Conservation (phyloP, 2,113 vertebrate genomes). For the Stomatorhinus ivindoensis region DNA sequence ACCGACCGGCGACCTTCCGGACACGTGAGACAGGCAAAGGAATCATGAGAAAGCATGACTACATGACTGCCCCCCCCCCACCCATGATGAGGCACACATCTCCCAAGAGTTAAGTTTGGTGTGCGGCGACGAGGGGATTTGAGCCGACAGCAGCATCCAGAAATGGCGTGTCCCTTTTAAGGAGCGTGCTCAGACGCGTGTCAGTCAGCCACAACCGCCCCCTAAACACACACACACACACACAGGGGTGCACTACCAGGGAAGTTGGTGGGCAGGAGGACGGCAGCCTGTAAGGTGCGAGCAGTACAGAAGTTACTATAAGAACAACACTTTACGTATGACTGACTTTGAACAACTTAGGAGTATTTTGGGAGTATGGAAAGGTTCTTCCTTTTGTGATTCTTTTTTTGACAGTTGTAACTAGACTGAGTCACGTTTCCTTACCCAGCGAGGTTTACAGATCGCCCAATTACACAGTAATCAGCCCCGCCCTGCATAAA, state of each 20-base stretch:
- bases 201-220: neutral
- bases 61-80: neutral
- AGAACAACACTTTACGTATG: neutral
- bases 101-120: neutral
- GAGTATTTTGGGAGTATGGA: neutral
- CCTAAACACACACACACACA: no score
- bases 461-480: neutral
- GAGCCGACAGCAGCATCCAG: neutral
- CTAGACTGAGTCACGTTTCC: neutral
- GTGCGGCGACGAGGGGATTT: neutral
- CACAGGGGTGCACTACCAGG: neutral
- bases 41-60: neutral
- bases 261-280: neutral
- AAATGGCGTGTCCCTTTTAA: constrained; percentile 15
- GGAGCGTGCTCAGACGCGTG: neutral
- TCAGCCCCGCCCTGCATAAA: neutral
- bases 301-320: neutral
- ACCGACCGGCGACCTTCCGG: neutral
- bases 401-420: neutral
- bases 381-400: neutral
- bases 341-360: neutral
- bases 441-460: neutral
- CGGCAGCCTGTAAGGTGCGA: neutral
- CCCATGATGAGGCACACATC: neutral
- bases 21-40: neutral